Conservation (phyloP, 2,888 invertebrate species). For the Troglohyphantes excavatus region DNA sequence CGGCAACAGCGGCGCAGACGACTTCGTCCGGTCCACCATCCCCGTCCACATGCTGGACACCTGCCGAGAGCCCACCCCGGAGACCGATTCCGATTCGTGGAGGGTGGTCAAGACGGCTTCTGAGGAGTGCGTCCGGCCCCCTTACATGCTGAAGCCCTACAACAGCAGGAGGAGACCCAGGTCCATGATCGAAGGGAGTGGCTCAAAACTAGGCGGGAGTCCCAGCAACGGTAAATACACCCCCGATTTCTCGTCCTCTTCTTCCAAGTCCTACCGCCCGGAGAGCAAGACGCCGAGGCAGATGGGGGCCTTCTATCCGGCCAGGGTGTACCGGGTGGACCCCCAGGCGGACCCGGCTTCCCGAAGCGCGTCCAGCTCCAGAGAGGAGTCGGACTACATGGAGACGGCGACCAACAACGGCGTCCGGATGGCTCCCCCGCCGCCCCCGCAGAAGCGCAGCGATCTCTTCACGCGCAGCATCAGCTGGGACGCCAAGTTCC, state of each 20-base stretch:
- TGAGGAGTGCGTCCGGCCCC: constrained; percentile 54
- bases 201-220: background rate
- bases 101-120: constrained; percentile 41
- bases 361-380: constrained; percentile 71
- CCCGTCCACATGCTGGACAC: constrained; percentile 71
- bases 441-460: constrained; percentile 53
- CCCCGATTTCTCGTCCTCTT: background rate
- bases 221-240: constrained; percentile 34
- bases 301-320: constrained; percentile 6
- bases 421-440: background rate
- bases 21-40: constrained; percentile 65
- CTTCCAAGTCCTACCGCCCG: constrained; percentile 11
- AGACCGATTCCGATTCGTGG: constrained; percentile 76
- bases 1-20: constrained; percentile 5
- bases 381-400: constrained; percentile 67
- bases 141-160: constrained; percentile 29
- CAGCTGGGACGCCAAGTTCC: constrained; percentile 75
- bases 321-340: background rate
- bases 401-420: constrained; percentile 33
- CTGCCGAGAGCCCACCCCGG: constrained; percentile 69
- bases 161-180: constrained; percentile 59
- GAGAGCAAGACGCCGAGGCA: constrained; percentile 7
- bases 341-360: background rate
- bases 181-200: constrained; percentile 75
- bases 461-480: constrained; percentile 73